Evolutionary conservation across 2,113 vertebrate species (phyloP).

Genomic region (Pollimyrus isidori): DNA sequence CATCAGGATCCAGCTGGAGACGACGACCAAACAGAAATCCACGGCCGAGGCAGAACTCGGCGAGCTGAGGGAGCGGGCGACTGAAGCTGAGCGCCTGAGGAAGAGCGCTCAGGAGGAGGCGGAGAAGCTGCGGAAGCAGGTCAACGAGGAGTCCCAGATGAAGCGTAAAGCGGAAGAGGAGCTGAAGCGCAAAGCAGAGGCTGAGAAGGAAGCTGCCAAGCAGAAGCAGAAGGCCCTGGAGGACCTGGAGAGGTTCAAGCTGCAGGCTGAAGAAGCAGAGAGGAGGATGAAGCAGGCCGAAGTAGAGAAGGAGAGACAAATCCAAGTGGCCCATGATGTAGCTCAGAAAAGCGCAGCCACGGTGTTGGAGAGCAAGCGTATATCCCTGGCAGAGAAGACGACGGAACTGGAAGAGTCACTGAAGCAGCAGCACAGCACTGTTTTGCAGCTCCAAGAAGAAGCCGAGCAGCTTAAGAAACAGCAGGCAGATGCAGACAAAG

Average conservation of each 20-base stretch:
- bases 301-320: conserved; percentile 76
- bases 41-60: conserved; percentile 73
- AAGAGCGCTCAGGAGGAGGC: conserved; percentile 84
- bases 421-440: conserved; percentile 76
- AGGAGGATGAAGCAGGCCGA: conserved; percentile 81
- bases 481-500: conserved; percentile 74
- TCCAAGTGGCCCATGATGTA: conserved; percentile 69
- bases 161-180: conserved; percentile 84
- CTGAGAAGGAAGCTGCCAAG: conserved; percentile 75
- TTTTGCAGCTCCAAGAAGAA: conserved; percentile 83
- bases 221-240: conserved; percentile 84
- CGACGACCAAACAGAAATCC: conserved; percentile 72
- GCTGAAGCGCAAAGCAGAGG: conserved; percentile 73
- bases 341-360: conserved; percentile 75
- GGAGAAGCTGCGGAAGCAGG: conserved; percentile 81
- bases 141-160: conserved; percentile 83
- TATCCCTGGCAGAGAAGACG: conserved; percentile 78
- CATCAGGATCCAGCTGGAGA: conserved; percentile 81
- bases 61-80: conserved; percentile 70
- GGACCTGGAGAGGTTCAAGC: conserved; percentile 73
- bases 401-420: conserved; percentile 83
- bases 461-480: conserved; percentile 70
- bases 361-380: conserved; percentile 76
- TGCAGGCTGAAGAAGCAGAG: conserved; percentile 81
- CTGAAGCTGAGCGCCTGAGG: conserved; percentile 80